A percentile compares a stretch with the other conserved stretches of the same genome.
These are phyloP conservation scores for Virgularia gustaviana DNA, from an alignment of 92 coral and sea anemone species.

Conservation along the genomic window DNA sequence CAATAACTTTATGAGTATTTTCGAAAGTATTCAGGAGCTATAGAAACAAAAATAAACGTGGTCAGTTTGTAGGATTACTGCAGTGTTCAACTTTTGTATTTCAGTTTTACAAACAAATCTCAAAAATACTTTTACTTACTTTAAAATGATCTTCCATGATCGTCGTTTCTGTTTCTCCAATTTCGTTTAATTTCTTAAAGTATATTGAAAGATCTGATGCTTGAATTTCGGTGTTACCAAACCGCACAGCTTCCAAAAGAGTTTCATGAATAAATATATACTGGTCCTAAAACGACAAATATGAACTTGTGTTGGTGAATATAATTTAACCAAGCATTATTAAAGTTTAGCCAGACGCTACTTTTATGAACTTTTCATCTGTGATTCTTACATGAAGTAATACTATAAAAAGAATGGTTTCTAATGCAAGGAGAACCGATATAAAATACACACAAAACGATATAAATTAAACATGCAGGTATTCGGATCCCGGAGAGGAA, in stretches of 20 bases:
- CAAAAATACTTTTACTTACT: slow-evolving; percentile 29
- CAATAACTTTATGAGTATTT: slow-evolving; percentile 12
- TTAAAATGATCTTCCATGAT: slow-evolving; percentile 84
- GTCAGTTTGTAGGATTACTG: neutral
- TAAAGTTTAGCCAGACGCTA: too few species aligned
- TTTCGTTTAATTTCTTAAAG: slow-evolving; percentile 78
- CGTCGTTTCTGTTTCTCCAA: slow-evolving; percentile 69
- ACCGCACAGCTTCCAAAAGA: slow-evolving; percentile 82
- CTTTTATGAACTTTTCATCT: too few species aligned
- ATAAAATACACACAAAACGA: neutral
- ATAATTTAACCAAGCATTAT: too few species aligned
- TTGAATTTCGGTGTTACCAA: slow-evolving; percentile 90
- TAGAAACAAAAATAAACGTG: neutral
- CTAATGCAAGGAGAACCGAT: too few species aligned
- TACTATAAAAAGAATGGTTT: too few species aligned
- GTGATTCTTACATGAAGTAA: too few species aligned
- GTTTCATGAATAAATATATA: slow-evolving; percentile 87
- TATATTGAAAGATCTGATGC: slow-evolving; percentile 83
- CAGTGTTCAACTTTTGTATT: neutral
- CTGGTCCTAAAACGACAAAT: slow-evolving; percentile 58
- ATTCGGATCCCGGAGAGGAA: too few species aligned
- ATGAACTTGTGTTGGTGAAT: too few species aligned
- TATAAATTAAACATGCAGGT: neutral
- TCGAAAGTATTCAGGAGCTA: neutral
- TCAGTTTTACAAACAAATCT: neutral